Conservation (phyloP, 1,140 invertebrate species). For the Ceratina australensis region DNA sequence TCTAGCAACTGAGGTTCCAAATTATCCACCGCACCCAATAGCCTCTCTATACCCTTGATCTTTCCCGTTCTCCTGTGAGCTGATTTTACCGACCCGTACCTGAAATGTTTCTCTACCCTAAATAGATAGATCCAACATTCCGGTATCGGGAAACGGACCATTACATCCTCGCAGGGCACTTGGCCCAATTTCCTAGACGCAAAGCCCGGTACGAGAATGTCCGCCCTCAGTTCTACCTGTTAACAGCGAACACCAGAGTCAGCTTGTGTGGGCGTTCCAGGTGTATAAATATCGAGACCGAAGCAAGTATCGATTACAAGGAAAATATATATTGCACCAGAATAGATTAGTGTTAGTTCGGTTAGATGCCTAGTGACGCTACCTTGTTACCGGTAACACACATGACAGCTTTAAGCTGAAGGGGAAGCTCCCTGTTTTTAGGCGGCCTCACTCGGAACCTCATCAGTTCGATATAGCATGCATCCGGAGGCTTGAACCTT, state of each 20-base stretch:
- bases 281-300: background rate
- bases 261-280: background rate
- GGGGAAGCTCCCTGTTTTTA: constrained; percentile 96
- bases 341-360: background rate
- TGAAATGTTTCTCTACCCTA: constrained; percentile 98
- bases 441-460: constrained; percentile 97
- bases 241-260: background rate
- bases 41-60: constrained; percentile 95
- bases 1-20: constrained; percentile 97
- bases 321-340: no score
- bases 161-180: constrained; percentile 98
- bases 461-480: constrained; percentile 98
- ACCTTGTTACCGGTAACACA: constrained; percentile 92
- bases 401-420: constrained; percentile 94
- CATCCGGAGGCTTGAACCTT: constrained; percentile 98
- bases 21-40: constrained; percentile 95
- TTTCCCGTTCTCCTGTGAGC: constrained; percentile 95
- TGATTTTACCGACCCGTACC: constrained; percentile 99
- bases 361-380: constrained; percentile 32
- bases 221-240: constrained; percentile 94
- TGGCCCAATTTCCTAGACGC: constrained; percentile 95
- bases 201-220: constrained; percentile 97
- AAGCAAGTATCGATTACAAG: background rate
- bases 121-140: constrained; percentile 99
- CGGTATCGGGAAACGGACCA: constrained; percentile 97